Conservation (phyloP, 2,888 invertebrate species). For the Coleophora deauratella region DNA sequence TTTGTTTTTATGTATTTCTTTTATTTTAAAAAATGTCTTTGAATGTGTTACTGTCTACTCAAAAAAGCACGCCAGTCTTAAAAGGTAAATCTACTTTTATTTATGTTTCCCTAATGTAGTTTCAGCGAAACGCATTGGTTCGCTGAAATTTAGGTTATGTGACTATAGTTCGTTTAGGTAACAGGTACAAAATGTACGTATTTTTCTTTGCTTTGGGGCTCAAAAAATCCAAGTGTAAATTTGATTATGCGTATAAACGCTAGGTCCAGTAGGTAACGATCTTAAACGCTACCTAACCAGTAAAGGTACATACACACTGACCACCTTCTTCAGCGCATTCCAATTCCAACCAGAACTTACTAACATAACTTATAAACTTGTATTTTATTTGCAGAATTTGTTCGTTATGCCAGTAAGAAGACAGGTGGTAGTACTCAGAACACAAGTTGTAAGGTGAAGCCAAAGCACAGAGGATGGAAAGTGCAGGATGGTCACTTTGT, state of each 20-base stretch:
- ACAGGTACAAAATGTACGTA: neutral
- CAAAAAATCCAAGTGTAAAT: no score
- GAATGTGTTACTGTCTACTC: constrained; percentile 19
- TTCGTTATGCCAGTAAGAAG: constrained; percentile 83
- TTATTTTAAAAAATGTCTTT: constrained; percentile 33
- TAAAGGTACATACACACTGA: no score
- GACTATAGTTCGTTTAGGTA: no score
- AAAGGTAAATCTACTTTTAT: constrained; percentile 23
- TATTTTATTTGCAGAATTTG: constrained; percentile 36
- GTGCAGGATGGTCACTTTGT: constrained; percentile 82
- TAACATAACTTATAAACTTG: no score
- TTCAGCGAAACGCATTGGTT: no score
- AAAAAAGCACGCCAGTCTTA: constrained; percentile 21
- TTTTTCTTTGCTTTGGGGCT: neutral
- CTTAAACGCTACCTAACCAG: no score
- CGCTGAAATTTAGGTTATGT: no score
- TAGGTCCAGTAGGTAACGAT: no score
- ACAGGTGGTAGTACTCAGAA: constrained; percentile 82
- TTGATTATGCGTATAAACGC: no score
- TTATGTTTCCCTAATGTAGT: constrained; percentile 12
- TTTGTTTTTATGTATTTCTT: no score
- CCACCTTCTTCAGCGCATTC: no score
- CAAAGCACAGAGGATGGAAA: constrained; percentile 86
- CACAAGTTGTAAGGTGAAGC: constrained; percentile 76
- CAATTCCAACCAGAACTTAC: no score